These are phyloP conservation scores for Grammomys dolichurus DNA, from an alignment of 2,113 vertebrate genomes.

Conservation along the genomic window DNA sequence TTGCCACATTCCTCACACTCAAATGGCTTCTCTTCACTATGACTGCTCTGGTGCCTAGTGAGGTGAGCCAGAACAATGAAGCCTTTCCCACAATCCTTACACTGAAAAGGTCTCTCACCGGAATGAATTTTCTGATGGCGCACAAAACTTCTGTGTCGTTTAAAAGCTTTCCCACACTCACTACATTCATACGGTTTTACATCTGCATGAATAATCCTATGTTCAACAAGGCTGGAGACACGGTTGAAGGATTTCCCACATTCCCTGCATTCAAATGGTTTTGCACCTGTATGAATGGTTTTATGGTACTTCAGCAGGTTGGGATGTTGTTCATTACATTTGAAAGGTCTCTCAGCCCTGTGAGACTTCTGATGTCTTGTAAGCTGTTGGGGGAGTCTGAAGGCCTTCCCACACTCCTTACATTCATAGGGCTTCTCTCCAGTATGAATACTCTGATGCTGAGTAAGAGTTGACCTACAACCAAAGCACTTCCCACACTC, in stretches of 20 bases:
- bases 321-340: not conserved
- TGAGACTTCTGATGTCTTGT: not conserved
- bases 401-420: constrained; percentile 46
- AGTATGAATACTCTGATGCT: not conserved
- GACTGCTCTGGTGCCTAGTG: not conserved
- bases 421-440: not conserved
- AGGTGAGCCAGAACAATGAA: not conserved
- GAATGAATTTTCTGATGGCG: not conserved
- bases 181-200: no score
- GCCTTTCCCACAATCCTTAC: not conserved
- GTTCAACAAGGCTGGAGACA: not conserved
- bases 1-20: not conserved
- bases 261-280: constrained; percentile 3
- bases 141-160: no score
- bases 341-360: not conserved
- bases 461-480: not conserved
- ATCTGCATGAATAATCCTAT: no score
- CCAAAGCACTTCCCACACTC: not conserved
- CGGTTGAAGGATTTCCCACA: not conserved
- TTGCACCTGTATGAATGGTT: constrained; percentile 53
- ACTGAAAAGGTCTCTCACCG: not conserved
- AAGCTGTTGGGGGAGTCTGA: not conserved
- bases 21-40: not conserved
- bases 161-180: no score
- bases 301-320: constrained; percentile 23